Evolutionary conservation across 2,113 vertebrate species (phyloP).

Genomic region (Sinocyclocheilus rhinocerous): DNA sequence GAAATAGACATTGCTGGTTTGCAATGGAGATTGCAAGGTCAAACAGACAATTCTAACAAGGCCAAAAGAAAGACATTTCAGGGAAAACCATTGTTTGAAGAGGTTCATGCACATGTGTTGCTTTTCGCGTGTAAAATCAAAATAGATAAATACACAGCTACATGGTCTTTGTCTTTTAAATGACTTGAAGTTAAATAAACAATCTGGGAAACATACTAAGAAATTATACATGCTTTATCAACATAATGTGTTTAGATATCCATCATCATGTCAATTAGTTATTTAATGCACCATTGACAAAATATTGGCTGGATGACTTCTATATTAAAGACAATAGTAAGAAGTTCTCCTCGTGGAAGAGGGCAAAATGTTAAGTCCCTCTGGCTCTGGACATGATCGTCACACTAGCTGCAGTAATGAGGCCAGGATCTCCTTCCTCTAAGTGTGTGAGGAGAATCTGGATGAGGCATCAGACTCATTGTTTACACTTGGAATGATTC

Average conservation of each 20-base stretch:
- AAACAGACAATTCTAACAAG: constrained; percentile 45
- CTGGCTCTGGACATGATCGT: constrained; percentile 35
- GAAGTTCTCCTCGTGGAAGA: constrained; percentile 42
- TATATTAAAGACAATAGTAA: constrained; percentile 50
- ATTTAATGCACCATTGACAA: constrained; percentile 10
- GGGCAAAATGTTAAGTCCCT: constrained; percentile 36
- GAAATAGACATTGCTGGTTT: constrained; percentile 53
- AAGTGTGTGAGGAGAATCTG: constrained; percentile 62
- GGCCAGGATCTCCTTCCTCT: constrained; percentile 41
- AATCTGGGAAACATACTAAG: not conserved
- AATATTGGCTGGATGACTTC: constrained; percentile 27
- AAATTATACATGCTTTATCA: not conserved
- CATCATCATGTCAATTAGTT: not conserved
- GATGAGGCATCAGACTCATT: constrained; percentile 52
- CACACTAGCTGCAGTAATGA: constrained; percentile 43
- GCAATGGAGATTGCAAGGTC: constrained; percentile 66
- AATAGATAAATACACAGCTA: not conserved
- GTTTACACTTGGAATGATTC: constrained; percentile 58
- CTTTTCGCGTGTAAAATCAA: not conserved
- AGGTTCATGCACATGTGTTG: not conserved
- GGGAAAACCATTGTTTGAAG: not conserved
- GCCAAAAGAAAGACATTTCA: constrained; percentile 9
- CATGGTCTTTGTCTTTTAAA: not conserved
- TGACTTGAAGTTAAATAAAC: constrained; percentile 6
- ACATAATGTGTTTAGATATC: not conserved